Base-by-base conservation (phyloP, 2,113 vertebrate species). In the Ranitomeya imitator region DNA sequence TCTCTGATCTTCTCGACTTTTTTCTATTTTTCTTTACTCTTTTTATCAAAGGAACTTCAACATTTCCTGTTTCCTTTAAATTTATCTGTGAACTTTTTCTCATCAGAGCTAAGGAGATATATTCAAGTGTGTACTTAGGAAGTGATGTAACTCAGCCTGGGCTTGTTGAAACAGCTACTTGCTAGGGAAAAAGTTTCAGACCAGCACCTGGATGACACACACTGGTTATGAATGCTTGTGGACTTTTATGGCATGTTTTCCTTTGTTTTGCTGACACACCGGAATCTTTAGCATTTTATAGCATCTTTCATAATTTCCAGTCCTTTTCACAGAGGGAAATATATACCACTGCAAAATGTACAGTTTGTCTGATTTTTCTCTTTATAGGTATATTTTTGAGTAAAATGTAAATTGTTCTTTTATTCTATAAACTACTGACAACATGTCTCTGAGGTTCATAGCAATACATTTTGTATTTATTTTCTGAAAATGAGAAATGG, bases 1-100 rank as follows among this genome's bases (percentile, higher is more conserved):
- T 90, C 86, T 80, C 91, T 31, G 91, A 92, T 93, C 93, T 89
- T 92, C 74, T 79, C 0, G 0, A 54, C 61, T 69, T 78, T 76
- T 61, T 84, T 83, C 88, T 80, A 8, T 19, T 67, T 88, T 86
- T 61, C 90, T 91, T 83, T 85, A 85, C 60, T 31, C 89, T 19
- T 89, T 91, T 45, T 45, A 90, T 90, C 90, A 85, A 90, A 90
- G 90, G 16, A 91, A 90, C 90, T 90, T 90, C 93, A 91, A 93
- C 93, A 94, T 97, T 97, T 97, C 96, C 97, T 97, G 96, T 93
- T 97, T 96, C 95, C 94, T 95, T 94, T 93, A 92, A 88, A 91
- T 92, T 94, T 93, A 92, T 93, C 92, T 92, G 92, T 94, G 93
- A 93, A 88, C 94, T 93, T 94, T 94, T 92, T 92, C 92, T 84